These are phyloP conservation scores for Charanyca ferruginea DNA, from an alignment of 2,888 invertebrate species.

Conservation along the genomic window DNA sequence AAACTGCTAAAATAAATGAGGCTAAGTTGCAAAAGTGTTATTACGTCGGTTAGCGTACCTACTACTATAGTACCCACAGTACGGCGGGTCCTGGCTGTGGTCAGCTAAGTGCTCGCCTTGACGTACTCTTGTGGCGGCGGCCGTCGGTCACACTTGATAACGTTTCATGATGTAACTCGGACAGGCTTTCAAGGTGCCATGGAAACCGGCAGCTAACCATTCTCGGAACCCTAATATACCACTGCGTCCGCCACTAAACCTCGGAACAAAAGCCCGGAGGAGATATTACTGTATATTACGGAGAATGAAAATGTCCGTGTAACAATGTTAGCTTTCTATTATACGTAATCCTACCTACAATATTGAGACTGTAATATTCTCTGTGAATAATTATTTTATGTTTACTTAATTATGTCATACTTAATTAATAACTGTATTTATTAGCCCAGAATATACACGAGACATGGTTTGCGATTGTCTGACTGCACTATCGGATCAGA, in stretches of 20 bases:
- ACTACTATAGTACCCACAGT: no score
- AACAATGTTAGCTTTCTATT: slow-evolving; percentile 15
- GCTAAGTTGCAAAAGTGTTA: not conserved
- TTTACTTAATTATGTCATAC: not conserved
- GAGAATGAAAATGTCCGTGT: not conserved
- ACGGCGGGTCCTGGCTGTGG: not conserved
- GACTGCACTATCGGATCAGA: no score
- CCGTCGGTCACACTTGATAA: slow-evolving; percentile 35
- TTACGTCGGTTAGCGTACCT: not conserved
- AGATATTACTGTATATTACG: slow-evolving; percentile 8
- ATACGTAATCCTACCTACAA: not conserved
- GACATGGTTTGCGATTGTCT: no score
- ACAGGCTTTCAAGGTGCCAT: slow-evolving; percentile 3
- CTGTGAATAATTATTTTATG: not conserved
- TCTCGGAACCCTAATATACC: not conserved
- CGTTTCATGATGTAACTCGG: slow-evolving; percentile 14
- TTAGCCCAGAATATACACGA: no score
- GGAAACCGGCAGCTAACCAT: not conserved
- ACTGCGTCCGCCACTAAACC: not conserved
- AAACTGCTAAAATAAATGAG: not conserved
- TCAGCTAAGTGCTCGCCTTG: slow-evolving; percentile 5
- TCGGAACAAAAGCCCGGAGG: not conserved
- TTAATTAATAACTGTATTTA: no score
- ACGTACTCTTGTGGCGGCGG: not conserved
- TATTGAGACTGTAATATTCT: not conserved